Conservation (phyloP, 2,888 invertebrate genomes). For the Erannis defoliaria region DNA sequence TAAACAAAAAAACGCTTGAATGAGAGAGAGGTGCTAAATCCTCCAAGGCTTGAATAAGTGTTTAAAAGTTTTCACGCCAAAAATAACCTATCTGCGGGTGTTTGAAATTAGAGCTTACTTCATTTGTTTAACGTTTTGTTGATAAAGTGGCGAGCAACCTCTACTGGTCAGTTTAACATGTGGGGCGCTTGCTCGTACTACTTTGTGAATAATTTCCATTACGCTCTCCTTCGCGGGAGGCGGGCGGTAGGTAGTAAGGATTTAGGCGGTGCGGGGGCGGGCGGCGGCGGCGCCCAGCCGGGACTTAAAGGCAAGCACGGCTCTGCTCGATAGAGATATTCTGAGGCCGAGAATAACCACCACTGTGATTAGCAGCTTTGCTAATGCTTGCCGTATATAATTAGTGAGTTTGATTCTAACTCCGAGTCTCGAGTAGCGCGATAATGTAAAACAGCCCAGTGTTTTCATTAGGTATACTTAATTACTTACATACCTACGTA, state of each 20-base stretch:
- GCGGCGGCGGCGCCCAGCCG: constrained; percentile 44
- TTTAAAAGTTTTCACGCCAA: constrained; percentile 28
- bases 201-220: constrained; percentile 77
- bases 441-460: constrained; percentile 4
- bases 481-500: no score
- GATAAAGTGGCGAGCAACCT: constrained; percentile 50
- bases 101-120: constrained; percentile 49
- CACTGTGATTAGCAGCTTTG: constrained; percentile 63
- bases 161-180: constrained; percentile 67
- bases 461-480: constrained; percentile 52
- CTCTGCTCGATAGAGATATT: constrained; percentile 64
- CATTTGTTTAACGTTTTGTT: constrained; percentile 57
- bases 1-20: no score
- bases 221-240: constrained; percentile 46
- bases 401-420: constrained; percentile 35
- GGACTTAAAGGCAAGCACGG: constrained; percentile 63
- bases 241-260: constrained; percentile 45
- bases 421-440: constrained; percentile 2
- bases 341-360: constrained; percentile 62
- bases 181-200: constrained; percentile 66
- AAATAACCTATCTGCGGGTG: constrained; percentile 40
- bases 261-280: constrained; percentile 46
- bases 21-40: no score
- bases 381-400: constrained; percentile 57
- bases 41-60: constrained; percentile 20